Conservation (phyloP, 1,140 invertebrate genomes). For the Coelopa frigida region DNA sequence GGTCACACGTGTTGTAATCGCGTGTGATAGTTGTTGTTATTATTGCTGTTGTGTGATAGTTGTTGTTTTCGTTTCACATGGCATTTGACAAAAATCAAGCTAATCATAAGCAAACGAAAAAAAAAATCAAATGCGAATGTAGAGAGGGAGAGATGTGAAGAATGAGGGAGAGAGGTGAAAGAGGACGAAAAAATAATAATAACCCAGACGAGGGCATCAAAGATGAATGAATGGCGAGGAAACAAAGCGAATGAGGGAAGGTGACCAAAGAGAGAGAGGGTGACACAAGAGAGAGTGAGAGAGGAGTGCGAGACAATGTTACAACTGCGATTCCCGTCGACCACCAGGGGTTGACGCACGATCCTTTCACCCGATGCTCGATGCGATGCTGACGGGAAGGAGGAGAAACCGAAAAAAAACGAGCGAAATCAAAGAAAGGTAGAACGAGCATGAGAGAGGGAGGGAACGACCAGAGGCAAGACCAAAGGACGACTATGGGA, state of each 20-base stretch:
- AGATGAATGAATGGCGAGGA: neutral
- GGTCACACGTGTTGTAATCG: neutral
- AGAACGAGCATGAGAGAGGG: neutral
- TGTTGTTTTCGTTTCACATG: conserved; percentile 5
- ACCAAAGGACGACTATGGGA: neutral
- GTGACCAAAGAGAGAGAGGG: neutral
- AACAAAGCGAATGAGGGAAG: neutral
- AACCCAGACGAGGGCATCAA: neutral
- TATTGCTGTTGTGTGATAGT: neutral
- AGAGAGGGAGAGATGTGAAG: neutral
- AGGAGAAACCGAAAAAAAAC: conserved; percentile 1
- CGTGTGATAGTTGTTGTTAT: neutral
- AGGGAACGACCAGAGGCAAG: neutral
- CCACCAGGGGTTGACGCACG: too few species aligned
- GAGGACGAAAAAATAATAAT: conserved; percentile 2
- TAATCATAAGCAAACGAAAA: conserved; percentile 8
- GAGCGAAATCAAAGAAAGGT: conserved; percentile 1
- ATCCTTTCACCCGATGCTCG: too few species aligned
- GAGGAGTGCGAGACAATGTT: neutral
- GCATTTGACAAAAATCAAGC: too few species aligned
- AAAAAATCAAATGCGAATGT: neutral
- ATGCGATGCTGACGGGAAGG: too few species aligned
- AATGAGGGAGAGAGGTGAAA: neutral
- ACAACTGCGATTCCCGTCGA: too few species aligned
- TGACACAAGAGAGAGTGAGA: neutral